A percentile compares a stretch with the other conserved stretches of the same genome.
phyloP scores from a whole-genome alignment of 2,113 vertebrate genomes.

The Antechinus stuartii region DNA sequence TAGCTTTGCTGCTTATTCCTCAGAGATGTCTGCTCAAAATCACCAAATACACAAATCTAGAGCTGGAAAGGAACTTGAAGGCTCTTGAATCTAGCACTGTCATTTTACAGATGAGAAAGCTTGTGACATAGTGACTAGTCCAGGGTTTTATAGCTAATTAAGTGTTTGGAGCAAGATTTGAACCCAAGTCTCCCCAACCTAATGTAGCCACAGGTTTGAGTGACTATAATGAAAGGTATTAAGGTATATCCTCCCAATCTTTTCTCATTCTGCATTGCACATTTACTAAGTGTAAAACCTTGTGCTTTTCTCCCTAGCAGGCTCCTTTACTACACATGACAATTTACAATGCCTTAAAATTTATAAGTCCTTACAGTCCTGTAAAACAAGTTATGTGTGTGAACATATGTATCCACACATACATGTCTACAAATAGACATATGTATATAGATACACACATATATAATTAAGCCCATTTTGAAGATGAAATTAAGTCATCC shows the following conservation, averaged over 20 bases:
- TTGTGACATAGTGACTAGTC: neutral
- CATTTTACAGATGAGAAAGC: neutral
- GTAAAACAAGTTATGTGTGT: neutral
- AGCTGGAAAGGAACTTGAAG: neutral
- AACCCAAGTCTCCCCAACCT: neutral
- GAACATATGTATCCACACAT: neutral
- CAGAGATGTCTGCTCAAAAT: neutral
- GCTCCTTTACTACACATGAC: neutral
- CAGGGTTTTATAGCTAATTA: neutral
- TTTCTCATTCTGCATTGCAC: neutral
- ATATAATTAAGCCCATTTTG: neutral
- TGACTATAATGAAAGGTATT: neutral
- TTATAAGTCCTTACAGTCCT: neutral
- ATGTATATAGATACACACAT: neutral
- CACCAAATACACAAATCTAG: neutral
- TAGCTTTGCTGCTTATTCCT: neutral
- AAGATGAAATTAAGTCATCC: neutral
- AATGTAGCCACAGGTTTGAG: neutral
- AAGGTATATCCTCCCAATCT: neutral
- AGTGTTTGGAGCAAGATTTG: neutral
- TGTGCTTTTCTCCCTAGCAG: neutral
- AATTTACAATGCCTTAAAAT: neutral
- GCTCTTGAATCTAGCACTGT: neutral
- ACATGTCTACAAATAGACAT: too few species aligned
- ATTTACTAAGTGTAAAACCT: neutral